phyloP scores from a whole-genome alignment of 1,140 invertebrate species.

The Calephelis nemesis region DNA sequence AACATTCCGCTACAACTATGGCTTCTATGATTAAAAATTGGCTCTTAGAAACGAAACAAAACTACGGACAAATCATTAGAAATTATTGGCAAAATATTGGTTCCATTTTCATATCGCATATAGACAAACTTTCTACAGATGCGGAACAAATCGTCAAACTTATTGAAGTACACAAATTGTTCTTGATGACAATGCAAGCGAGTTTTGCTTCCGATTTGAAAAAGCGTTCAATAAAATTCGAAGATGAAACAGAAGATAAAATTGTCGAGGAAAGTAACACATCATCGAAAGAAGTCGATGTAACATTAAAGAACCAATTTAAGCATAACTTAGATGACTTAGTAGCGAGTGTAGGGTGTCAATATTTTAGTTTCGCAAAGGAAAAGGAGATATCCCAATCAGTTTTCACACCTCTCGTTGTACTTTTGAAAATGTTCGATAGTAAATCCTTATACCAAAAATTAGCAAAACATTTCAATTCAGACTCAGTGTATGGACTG shows the following conservation, averaged over 20 bases:
- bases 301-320: slow-evolving; percentile 25
- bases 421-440: slow-evolving; percentile 44
- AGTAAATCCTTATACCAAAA: slow-evolving; percentile 31
- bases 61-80: slow-evolving; percentile 48
- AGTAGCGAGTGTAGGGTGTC: slow-evolving; percentile 32
- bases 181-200: slow-evolving; percentile 44
- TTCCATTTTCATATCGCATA: slow-evolving; percentile 38
- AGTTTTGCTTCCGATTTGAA: slow-evolving; percentile 34
- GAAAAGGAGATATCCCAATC: slow-evolving; percentile 29
- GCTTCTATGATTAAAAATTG: slow-evolving; percentile 45
- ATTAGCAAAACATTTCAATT: slow-evolving; percentile 35
- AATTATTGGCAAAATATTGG: slow-evolving; percentile 59
- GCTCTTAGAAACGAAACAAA: slow-evolving; percentile 42
- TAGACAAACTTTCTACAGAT: slow-evolving; percentile 37
- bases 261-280: background rate
- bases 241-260: slow-evolving; percentile 22
- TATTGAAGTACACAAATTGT: slow-evolving; percentile 41
- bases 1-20: slow-evolving; percentile 44
- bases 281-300: slow-evolving; percentile 16
- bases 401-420: slow-evolving; percentile 35
- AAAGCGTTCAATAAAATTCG: slow-evolving; percentile 47
- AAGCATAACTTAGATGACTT: slow-evolving; percentile 39
- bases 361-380: slow-evolving; percentile 42
- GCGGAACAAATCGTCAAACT: slow-evolving; percentile 29
- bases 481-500: slow-evolving; percentile 29